Conservation (phyloP, 2,797 vertebrate species). For the Centropyge bicolor region DNA sequence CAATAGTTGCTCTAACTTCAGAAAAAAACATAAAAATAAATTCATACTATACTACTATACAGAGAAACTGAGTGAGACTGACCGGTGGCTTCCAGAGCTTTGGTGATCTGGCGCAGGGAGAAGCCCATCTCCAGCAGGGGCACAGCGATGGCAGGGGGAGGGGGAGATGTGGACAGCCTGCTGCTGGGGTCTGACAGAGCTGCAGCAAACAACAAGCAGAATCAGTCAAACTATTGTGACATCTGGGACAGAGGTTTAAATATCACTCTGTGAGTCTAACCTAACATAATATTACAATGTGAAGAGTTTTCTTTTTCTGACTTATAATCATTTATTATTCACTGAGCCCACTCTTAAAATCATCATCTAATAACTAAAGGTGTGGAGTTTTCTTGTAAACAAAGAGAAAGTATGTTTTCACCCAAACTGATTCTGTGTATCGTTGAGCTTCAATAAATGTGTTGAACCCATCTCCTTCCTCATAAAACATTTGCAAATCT, state of each 20-base stretch:
- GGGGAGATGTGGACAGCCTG: constrained; percentile 96
- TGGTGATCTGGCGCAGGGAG: constrained; percentile 95
- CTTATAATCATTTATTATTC: too few relatives aligned
- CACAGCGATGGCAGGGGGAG: constrained; percentile 97
- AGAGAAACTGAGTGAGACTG: constrained; percentile 11
- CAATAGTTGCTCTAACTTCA: too few relatives aligned
- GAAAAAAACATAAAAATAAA: too few relatives aligned
- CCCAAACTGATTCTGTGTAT: too few relatives aligned
- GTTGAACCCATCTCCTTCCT: too few relatives aligned
- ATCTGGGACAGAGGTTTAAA: not conserved
- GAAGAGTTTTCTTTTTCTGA: not conserved
- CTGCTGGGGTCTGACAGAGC: constrained; percentile 98
- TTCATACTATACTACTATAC: too few relatives aligned
- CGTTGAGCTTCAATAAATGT: too few relatives aligned
- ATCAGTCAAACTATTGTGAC: not conserved
- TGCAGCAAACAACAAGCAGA: constrained; percentile 60
- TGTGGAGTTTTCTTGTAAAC: too few relatives aligned
- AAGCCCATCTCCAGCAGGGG: constrained; percentile 98
- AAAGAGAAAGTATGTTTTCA: too few relatives aligned
- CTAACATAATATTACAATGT: not conserved
- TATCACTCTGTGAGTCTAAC: too few relatives aligned
- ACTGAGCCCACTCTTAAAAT: not conserved
- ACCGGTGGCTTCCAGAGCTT: constrained; percentile 98
- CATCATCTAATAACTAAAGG: not conserved
- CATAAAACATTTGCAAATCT: not conserved